These are phyloP conservation scores for Mus minutoides DNA, from an alignment of 2,797 vertebrate species.

Conservation along the genomic window DNA sequence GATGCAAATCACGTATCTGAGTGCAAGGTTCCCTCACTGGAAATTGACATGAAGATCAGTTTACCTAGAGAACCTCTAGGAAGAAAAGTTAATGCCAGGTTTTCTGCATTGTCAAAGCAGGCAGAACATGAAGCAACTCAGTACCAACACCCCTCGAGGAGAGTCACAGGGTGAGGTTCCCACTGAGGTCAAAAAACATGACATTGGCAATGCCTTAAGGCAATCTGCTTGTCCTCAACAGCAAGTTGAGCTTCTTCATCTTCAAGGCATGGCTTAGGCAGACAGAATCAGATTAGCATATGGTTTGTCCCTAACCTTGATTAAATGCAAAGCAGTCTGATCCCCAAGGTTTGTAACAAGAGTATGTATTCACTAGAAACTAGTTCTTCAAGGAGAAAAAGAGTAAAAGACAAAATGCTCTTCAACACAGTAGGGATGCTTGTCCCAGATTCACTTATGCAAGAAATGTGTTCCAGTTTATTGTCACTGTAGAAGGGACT, in stretches of 20 bases:
- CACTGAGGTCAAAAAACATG: neutral
- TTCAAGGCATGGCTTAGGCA: neutral
- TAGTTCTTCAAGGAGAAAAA: conserved; percentile 33
- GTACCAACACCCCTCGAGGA: neutral
- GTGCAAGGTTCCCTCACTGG: neutral
- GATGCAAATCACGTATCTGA: neutral
- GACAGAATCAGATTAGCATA: neutral
- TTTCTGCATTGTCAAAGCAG: neutral
- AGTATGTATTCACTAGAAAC: neutral
- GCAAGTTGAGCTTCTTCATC: neutral
- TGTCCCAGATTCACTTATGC: neutral
- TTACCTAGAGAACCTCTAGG: neutral
- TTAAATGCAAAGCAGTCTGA: conserved; percentile 24
- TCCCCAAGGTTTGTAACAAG: neutral
- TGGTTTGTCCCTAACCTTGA: conserved; percentile 23
- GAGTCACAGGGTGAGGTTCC: neutral
- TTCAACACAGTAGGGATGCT: neutral
- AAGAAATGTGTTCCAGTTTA: conserved; percentile 28
- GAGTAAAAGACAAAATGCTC: conserved; percentile 7
- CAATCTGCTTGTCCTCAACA: neutral
- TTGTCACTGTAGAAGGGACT: conserved; percentile 1
- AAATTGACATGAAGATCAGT: neutral
- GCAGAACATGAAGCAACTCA: neutral
- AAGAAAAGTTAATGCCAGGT: neutral
- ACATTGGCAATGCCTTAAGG: neutral